Evolutionary conservation across 92 coral and sea anemone genomes (phyloP), one percentile per base, ranked within the genome.

Genomic region (Porites evermanni): DNA sequence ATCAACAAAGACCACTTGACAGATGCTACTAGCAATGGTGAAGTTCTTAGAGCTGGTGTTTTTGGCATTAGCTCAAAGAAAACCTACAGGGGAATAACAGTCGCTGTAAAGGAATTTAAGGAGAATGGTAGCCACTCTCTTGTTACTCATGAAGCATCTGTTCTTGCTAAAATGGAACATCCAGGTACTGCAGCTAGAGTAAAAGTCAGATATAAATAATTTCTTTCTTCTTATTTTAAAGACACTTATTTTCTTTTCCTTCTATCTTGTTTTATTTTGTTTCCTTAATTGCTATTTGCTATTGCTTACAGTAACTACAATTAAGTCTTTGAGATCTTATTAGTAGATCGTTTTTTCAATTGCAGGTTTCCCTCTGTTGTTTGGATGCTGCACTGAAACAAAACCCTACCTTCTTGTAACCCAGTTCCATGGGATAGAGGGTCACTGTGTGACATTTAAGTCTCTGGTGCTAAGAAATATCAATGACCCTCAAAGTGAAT

Each of bases 301-400:
- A 18, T 10, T 18, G 19, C 79, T 51, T 19, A 26, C 70, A 78
- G 32, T 19, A 78, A 59, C 26, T 29, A 6, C 52, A 60, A 70
- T 26, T 58, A 26, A 58, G 23, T 17, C 26, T 26, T 60, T 60
- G 21, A 78, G 56, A 59, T 52, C n/a, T 78, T 5, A 17, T 77
- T 12, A 60, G 61, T 26, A 58, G 6, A 18, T 77, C 60, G 12
- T 51, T 75, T 75, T 64, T 84, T 6, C 8, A 16, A 29, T 72
- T 74, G 5, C 78, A 89, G 89, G 85, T 47, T 86, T 90, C 53
- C 93, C 91, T 59, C 74, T 75, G 19, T 70, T 90, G 73, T 90
- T 86, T 90, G 91, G 91, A 79, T 54, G 24, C 23, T 86, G 91
- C 58, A 75, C 70, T 63, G 86, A 66, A 0, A 50, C 79, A 4